These are phyloP conservation scores for Machaerirhynchus nigripectus DNA, from an alignment of 2,113 vertebrate species.

Conservation along the genomic window DNA sequence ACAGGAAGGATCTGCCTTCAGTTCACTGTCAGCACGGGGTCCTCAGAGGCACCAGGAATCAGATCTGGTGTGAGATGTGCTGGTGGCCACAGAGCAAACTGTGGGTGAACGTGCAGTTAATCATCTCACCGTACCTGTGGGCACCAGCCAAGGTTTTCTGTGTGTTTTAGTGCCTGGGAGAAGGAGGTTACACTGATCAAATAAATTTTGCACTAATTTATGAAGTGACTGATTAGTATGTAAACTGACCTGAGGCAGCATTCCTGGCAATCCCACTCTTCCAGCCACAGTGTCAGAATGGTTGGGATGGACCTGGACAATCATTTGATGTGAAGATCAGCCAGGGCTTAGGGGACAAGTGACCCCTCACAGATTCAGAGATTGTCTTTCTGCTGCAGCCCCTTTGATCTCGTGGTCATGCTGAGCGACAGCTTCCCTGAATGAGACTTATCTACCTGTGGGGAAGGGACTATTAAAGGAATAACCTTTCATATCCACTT, in stretches of 20 bases:
- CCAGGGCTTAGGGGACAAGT: not conserved
- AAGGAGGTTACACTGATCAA: not conserved
- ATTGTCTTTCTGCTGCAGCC: conserved; percentile 21
- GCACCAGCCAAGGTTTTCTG: not conserved
- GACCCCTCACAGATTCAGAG: conserved; percentile 1
- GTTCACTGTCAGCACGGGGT: not conserved
- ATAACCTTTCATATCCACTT: conserved; percentile 44
- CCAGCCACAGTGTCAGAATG: not conserved
- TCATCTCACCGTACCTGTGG: not conserved
- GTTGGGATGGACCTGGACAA: not conserved
- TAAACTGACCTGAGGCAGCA: not conserved
- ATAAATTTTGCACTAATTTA: not conserved
- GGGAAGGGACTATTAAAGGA: conserved; percentile 1
- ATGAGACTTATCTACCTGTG: conserved; percentile 15
- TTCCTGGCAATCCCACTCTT: not conserved
- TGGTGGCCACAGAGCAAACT: not conserved
- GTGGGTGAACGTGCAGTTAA: not conserved
- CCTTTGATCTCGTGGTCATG: conserved; percentile 43
- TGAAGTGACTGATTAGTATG: not conserved
- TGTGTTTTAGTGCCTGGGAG: not conserved
- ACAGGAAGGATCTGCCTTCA: not conserved
- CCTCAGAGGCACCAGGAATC: not conserved
- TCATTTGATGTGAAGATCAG: not conserved
- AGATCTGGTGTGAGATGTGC: not conserved
- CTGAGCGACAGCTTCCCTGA: conserved; percentile 38